Evolutionary conservation across 2,797 vertebrate species (phyloP), one percentile per base, ranked within the genome.

Genomic region (Neopelma chrysocephalum): DNA sequence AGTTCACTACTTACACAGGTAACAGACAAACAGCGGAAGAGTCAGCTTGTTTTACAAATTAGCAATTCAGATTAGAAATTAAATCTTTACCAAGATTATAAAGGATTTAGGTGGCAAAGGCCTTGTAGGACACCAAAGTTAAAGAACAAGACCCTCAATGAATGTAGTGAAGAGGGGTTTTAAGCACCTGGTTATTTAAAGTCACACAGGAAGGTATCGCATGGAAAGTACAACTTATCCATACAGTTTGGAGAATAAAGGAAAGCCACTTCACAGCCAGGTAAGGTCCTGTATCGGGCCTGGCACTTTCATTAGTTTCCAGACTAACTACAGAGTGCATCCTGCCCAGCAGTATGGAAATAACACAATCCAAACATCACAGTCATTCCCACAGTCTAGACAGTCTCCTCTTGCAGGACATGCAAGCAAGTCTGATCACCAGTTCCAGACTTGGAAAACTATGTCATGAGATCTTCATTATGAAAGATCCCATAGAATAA

Each of bases 371-470:
- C 88, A 97, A 97, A 96, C 90, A 95, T 42, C 94, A 48, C 81
- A 89, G 88, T 95, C 96, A 95, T 96, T 93, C 94, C 96, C 96
- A 96, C 96, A 93, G 96, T 96, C 96, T 97, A 96, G 95, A 96
- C 95, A 92, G 89, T 42, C 75, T 95, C 94, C 94, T 78, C 86
- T 90, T 45, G 12, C 92, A 95, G 92, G 96, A 94, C 94, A 80
- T 31, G 69, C 86, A 72, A 82, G 90, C 62, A 45, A 90, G 87
- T 70, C 92, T 92, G 81, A 70, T 64, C 84, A 57, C 90, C 89
- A 82, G n/a, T 54, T 95, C 91, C 91, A 94, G 96, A 94, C 96
- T 87, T 87, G 71, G 94, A 96, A 95, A 87, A 83, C 81, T 80
- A 20, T 93, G 93, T 87, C 78, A 96, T 95, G 96, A 94, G 78